Base-by-base conservation (phyloP, 2,113 vertebrate species). In the Chaenocephalus aceratus region DNA sequence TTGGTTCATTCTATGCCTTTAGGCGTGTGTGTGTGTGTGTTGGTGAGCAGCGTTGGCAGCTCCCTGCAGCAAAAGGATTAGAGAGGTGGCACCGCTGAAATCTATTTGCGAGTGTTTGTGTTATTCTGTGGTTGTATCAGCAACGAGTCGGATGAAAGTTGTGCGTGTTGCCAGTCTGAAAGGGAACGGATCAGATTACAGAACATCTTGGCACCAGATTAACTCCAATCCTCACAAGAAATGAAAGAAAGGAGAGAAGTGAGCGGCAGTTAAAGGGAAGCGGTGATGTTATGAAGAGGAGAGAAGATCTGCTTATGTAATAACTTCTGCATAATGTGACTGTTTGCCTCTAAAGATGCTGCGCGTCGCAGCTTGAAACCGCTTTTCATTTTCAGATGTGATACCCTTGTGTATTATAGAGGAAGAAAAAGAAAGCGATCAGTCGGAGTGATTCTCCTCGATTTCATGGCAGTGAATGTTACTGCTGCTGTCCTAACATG, bases 121-220 rank as follows among this genome's bases (percentile, higher is more conserved):
- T 86, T 77, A 61, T 78, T 83, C 68, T 59, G 58, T 1, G 54
- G 30, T 64, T 52, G 21, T 86, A 81, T 86, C 78, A 1, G 76
- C 76, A 10, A 45, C 52, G 79, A 84, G 87, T 82, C 66, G 52
- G 57, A 61, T 73, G 66, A 74, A 64, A 82, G 72, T 72, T 72
- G 41, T 46, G 67, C 72, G 84, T 70, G 75, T 69, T 64, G 67
- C 1, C 21, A 81, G 69, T 87, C 72, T 80, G 69, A 88, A 84
- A 86, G 69, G 86, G 76, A 89, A 88, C 90, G 91, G 88, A 94
- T 94, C 86, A 83, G 87, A 91, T 92, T 88, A 83, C 79, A 75
- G 67, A 75, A 84, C 91, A 77, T 93, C 91, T 88, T 88, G 85
- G 88, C 80, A 63, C 76, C 77, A 74, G 85, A 88, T 91, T 89